Percentiles rank a stretch among this genome's conserved stretches.
Evolutionary conservation across 2,113 vertebrate species (phyloP).

Genomic region (Mastomys natalensis): DNA sequence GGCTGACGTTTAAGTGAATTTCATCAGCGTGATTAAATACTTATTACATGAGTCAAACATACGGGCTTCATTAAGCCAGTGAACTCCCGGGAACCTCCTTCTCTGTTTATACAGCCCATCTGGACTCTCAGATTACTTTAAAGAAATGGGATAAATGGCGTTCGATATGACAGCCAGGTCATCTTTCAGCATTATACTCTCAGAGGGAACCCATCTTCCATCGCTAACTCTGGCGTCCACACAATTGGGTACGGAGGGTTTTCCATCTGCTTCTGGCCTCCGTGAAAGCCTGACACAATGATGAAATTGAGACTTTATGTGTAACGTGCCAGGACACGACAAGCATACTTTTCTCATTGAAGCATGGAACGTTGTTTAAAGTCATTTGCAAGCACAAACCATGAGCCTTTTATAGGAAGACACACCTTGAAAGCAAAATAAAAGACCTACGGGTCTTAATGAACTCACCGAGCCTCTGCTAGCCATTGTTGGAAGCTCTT

Average conservation of each 20-base stretch:
- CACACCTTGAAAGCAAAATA: constrained; percentile 85
- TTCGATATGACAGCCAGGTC: constrained; percentile 82
- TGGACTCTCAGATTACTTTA: constrained; percentile 84
- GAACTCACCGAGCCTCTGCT: constrained; percentile 86
- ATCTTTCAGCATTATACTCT: constrained; percentile 74
- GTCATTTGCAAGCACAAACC: constrained; percentile 74
- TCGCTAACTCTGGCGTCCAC: constrained; percentile 67
- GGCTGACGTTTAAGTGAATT: constrained; percentile 85
- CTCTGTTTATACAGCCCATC: constrained; percentile 88
- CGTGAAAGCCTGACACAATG: constrained; percentile 81
- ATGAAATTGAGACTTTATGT: constrained; percentile 85
- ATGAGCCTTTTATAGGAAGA: constrained; percentile 76
- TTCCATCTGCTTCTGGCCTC: constrained; percentile 83
- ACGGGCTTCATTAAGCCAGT: constrained; percentile 86
- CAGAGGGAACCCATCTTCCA: constrained; percentile 79
- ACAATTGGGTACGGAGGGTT: constrained; percentile 71
- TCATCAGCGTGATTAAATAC: constrained; percentile 88
- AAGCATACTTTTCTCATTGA: constrained; percentile 86
- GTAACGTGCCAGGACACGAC: constrained; percentile 85
- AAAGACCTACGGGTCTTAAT: constrained; percentile 81
- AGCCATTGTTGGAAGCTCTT: constrained; percentile 86
- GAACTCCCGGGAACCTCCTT: constrained; percentile 86
- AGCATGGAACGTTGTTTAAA: constrained; percentile 84
- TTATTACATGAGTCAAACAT: constrained; percentile 89
- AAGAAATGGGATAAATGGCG: constrained; percentile 84